These are phyloP conservation scores for Narcine bancroftii DNA, from an alignment of 2,113 vertebrate genomes.

Conservation along the genomic window DNA sequence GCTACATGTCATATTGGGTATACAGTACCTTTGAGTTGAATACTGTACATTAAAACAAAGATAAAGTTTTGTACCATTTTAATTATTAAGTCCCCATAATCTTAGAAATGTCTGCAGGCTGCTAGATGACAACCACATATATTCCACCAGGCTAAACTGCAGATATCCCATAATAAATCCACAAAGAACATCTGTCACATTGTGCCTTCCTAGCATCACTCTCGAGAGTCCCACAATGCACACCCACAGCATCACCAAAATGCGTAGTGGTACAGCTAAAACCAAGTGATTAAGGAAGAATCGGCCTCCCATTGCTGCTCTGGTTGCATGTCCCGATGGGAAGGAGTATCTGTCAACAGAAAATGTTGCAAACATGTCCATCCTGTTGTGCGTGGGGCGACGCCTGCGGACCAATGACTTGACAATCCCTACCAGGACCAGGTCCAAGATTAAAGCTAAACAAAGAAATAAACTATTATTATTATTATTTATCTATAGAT, in stretches of 20 bases:
- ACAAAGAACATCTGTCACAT: conserved; percentile 85
- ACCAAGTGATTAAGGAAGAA: conserved; percentile 89
- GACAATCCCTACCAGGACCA: conserved; percentile 70
- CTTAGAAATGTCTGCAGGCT: conserved; percentile 66
- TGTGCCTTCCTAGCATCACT: conserved; percentile 88
- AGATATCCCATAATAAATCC: conserved; percentile 85
- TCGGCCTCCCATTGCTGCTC: conserved; percentile 80
- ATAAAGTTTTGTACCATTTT: neutral
- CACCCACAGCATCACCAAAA: conserved; percentile 84
- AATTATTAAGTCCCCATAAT: conserved; percentile 48
- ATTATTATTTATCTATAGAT: neutral
- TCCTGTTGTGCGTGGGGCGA: conserved; percentile 82
- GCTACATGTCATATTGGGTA: neutral
- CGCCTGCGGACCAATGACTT: conserved; percentile 82
- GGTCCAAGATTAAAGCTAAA: conserved; percentile 77
- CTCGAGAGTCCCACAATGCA: conserved; percentile 77
- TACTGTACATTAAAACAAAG: neutral
- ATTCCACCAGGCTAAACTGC: conserved; percentile 83
- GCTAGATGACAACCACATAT: conserved; percentile 80
- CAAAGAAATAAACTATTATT: conserved; percentile 40
- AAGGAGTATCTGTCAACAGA: conserved; percentile 96
- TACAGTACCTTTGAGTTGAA: neutral
- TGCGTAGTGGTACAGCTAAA: conserved; percentile 75
- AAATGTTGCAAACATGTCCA: conserved; percentile 95
- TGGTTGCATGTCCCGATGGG: conserved; percentile 86